phyloP scores from a whole-genome alignment of 2,797 vertebrate genomes.

The Pagetopsis macropterus region DNA sequence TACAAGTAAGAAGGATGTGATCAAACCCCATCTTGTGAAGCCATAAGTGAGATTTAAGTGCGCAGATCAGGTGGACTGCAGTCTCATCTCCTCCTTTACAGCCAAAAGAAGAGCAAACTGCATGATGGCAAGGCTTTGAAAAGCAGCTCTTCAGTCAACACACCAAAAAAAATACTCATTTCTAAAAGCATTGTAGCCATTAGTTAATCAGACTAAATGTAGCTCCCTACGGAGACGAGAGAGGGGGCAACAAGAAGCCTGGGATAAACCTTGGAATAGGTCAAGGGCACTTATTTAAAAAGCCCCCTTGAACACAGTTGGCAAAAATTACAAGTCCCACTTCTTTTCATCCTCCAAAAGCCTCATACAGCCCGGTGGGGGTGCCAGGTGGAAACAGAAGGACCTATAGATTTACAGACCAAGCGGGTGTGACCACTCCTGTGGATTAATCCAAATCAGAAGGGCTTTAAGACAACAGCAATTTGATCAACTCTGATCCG shows the following conservation, averaged over 20 bases:
- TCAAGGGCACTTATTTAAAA: conserved; percentile 75
- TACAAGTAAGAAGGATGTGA: conserved; percentile 37
- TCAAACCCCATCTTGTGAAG: conserved; percentile 49
- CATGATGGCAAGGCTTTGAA: conserved; percentile 86
- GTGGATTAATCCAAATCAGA: conserved; percentile 78
- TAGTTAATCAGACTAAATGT: conserved; percentile 91
- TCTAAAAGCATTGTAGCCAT: conserved; percentile 89
- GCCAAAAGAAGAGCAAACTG: conserved; percentile 80
- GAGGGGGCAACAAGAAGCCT: conserved; percentile 72
- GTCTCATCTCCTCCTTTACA: conserved; percentile 90
- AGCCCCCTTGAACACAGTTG: conserved; percentile 72
- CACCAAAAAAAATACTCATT: conserved; percentile 77
- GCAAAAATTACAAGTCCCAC: conserved; percentile 63
- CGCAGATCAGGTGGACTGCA: conserved; percentile 82
- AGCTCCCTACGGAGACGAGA: conserved; percentile 85
- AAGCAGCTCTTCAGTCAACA: conserved; percentile 74
- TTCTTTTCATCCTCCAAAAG: conserved; percentile 80
- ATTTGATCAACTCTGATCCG: conserved; percentile 78
- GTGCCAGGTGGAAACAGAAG: conserved; percentile 64
- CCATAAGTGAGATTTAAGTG: conserved; percentile 50
- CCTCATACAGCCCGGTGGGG: conserved; percentile 60
- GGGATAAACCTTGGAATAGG: conserved; percentile 69
- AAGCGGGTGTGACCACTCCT: conserved; percentile 62
- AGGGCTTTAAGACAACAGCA: conserved; percentile 70
- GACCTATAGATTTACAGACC: conserved; percentile 68